Conservation (phyloP, 2,888 invertebrate genomes). For the Autographa pulchrina region DNA sequence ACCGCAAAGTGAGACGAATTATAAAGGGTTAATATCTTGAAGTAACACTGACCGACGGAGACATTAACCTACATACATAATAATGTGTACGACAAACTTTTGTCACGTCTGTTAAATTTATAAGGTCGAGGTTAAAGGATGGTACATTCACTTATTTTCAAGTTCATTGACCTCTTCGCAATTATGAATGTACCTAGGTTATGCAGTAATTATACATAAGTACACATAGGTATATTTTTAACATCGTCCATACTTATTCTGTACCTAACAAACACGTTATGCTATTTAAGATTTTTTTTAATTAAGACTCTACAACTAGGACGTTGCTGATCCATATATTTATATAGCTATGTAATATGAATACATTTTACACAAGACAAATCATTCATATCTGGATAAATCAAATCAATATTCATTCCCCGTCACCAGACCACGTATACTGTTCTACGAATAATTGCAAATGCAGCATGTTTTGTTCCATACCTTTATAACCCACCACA, state of each 20-base stretch:
- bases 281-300: no score
- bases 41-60: constrained; percentile 12
- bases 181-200: not conserved
- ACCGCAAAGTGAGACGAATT: constrained; percentile 20
- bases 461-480: constrained; percentile 50
- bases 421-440: constrained; percentile 50
- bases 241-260: no score
- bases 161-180: not conserved
- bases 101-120: constrained; percentile 7
- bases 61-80: constrained; percentile 31
- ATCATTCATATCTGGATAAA: constrained; percentile 35
- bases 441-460: constrained; percentile 61
- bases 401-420: constrained; percentile 48
- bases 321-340: no score
- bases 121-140: constrained; percentile 19
- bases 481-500: constrained; percentile 33
- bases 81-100: not conserved
- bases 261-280: no score
- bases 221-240: no score
- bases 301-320: no score
- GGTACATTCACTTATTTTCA: not conserved
- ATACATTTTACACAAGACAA: constrained; percentile 9
- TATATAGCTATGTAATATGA: not conserved
- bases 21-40: constrained; percentile 14
- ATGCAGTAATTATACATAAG: no score